Evolutionary conservation across 2,888 invertebrate genomes (phyloP).

Genomic region (Tortricodes alternella): DNA sequence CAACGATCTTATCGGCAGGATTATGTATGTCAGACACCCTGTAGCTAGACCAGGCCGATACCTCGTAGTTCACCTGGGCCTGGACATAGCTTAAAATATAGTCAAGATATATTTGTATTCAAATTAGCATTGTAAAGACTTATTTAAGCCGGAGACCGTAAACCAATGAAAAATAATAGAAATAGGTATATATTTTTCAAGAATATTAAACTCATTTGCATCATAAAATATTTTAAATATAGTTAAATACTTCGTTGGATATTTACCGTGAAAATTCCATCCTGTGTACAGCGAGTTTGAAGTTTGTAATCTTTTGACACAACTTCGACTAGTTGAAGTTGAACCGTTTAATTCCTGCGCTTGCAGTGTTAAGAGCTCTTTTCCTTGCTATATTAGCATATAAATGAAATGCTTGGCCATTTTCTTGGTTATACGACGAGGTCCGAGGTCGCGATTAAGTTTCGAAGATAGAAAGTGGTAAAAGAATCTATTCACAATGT

Average conservation of each 20-base stretch:
- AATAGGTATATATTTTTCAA: too few species aligned
- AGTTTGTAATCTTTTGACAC: conserved; percentile 29
- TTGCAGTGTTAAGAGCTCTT: conserved; percentile 39
- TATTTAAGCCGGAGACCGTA: neutral
- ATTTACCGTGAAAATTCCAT: conserved; percentile 26
- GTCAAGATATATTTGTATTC: too few species aligned
- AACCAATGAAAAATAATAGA: too few species aligned
- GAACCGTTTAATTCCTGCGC: conserved; percentile 30
- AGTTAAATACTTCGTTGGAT: conserved; percentile 18
- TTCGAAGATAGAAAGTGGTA: conserved; percentile 47
- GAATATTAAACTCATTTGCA: conserved; percentile 18
- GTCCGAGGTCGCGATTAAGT: conserved; percentile 51
- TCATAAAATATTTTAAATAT: conserved; percentile 9
- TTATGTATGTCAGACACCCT: neutral
- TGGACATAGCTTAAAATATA: neutral
- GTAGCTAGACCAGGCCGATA: neutral
- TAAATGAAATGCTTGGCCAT: conserved; percentile 64
- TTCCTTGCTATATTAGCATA: conserved; percentile 65
- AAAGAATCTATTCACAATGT: conserved; percentile 36
- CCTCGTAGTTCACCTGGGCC: too few species aligned
- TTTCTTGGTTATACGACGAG: conserved; percentile 49
- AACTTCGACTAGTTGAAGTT: conserved; percentile 32
- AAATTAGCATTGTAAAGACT: neutral
- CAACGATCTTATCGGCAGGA: neutral
- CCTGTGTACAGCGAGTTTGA: conserved; percentile 20